Conservation (phyloP, 64 coral and sea anemone genomes). For the Actinia tenebrosa region DNA sequence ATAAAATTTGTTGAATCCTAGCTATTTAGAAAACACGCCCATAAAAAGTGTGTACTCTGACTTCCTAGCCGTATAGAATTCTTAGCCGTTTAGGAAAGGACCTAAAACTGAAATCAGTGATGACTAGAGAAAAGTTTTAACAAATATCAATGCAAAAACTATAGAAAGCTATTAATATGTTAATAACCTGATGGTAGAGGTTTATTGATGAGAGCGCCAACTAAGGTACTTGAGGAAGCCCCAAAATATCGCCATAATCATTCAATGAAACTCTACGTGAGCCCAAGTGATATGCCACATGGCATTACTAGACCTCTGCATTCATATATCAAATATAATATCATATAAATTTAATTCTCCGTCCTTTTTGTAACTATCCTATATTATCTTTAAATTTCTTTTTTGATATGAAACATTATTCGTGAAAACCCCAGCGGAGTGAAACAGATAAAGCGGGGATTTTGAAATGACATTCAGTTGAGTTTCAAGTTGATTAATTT, state of each 20-base stretch:
- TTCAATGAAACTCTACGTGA: background rate
- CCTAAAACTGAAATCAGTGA: too few relatives aligned
- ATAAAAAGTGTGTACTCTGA: too few relatives aligned
- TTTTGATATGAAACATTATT: too few relatives aligned
- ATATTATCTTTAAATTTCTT: too few relatives aligned
- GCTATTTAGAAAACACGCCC: too few relatives aligned
- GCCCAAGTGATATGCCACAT: background rate
- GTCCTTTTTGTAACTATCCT: too few relatives aligned
- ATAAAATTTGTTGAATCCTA: too few relatives aligned
- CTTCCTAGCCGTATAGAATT: too few relatives aligned
- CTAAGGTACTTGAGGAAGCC: background rate
- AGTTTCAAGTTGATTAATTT: background rate
- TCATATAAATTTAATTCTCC: too few relatives aligned
- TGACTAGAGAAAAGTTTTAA: too few relatives aligned
- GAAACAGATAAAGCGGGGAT: background rate
- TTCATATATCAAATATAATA: background rate
- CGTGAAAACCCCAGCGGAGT: too few relatives aligned
- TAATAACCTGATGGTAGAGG: background rate
- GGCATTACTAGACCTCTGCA: background rate
- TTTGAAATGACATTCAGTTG: background rate
- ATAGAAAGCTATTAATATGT: background rate
- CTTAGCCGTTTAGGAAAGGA: too few relatives aligned
- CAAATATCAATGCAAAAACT: background rate
- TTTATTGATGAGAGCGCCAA: background rate
- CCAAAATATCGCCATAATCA: background rate